A percentile compares a stretch with the other conserved stretches of the same genome.
Conservation (phyloP, 2,888 invertebrate genomes). For the Rhamphomyia laevipes region DNA sequence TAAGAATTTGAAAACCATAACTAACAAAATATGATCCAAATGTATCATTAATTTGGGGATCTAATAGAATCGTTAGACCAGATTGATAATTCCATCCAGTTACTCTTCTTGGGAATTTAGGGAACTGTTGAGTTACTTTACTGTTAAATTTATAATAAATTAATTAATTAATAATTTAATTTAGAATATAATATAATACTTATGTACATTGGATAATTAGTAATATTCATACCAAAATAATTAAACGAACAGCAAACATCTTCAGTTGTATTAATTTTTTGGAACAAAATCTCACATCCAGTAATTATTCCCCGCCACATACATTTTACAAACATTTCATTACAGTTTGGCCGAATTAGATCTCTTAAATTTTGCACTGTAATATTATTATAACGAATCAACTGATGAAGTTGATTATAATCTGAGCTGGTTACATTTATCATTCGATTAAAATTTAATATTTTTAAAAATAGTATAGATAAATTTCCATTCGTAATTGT, state of each 20-base stretch:
- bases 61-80: constrained; percentile 48
- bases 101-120: constrained; percentile 44
- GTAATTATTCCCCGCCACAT: constrained; percentile 44
- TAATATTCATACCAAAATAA: constrained; percentile 39
- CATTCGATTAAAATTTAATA: constrained; percentile 13
- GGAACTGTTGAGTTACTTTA: constrained; percentile 31
- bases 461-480: constrained; percentile 10
- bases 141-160: constrained; percentile 15
- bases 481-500: constrained; percentile 14
- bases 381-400: constrained; percentile 12
- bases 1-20: constrained; percentile 48
- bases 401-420: constrained; percentile 11
- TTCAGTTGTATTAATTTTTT: constrained; percentile 36
- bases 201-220: constrained; percentile 24
- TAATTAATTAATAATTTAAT: no score
- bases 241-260: constrained; percentile 52
- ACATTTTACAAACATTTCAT: constrained; percentile 39
- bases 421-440: constrained; percentile 2
- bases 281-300: constrained; percentile 42
- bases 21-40: constrained; percentile 48
- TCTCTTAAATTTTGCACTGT: constrained; percentile 7
- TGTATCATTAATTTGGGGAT: constrained; percentile 47
- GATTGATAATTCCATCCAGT: constrained; percentile 59
- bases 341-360: constrained; percentile 39
- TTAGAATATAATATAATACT: constrained; percentile 1